phyloP scores from a whole-genome alignment of 2,888 invertebrate genomes.

The Protodeltote pygarga region DNA sequence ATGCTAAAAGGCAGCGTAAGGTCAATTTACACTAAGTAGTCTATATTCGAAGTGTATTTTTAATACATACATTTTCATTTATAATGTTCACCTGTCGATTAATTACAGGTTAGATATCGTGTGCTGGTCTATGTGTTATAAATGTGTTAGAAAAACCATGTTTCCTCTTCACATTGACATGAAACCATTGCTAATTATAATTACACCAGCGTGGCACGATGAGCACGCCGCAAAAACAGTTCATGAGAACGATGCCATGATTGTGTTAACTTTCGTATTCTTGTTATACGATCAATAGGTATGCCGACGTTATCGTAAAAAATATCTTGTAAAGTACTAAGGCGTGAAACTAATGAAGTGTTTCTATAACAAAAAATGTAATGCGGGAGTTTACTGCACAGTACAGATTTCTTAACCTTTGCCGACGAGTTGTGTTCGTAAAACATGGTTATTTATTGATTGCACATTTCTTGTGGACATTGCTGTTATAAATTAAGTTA shows the following conservation, averaged over 20 bases:
- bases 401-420: constrained; percentile 33
- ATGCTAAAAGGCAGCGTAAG: neutral
- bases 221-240: constrained; percentile 60
- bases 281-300: constrained; percentile 54
- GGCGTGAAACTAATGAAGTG: constrained; percentile 65
- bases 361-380: constrained; percentile 56
- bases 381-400: constrained; percentile 41
- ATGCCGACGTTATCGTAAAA: constrained; percentile 61
- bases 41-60: constrained; percentile 8
- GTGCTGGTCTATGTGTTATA: constrained; percentile 24
- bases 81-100: constrained; percentile 24
- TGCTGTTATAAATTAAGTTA: constrained; percentile 3
- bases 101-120: constrained; percentile 25
- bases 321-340: constrained; percentile 52
- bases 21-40: too few species aligned
- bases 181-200: constrained; percentile 64
- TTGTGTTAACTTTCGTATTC: constrained; percentile 51
- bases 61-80: constrained; percentile 26
- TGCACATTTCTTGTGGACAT: constrained; percentile 4
- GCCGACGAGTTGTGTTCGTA: constrained; percentile 11
- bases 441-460: constrained; percentile 14
- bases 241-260: constrained; percentile 58
- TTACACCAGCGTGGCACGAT: constrained; percentile 56
- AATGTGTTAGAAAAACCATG: constrained; percentile 54
- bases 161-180: constrained; percentile 62